Conservation (phyloP, 2,888 invertebrate species). For the Apodemia mormo region DNA sequence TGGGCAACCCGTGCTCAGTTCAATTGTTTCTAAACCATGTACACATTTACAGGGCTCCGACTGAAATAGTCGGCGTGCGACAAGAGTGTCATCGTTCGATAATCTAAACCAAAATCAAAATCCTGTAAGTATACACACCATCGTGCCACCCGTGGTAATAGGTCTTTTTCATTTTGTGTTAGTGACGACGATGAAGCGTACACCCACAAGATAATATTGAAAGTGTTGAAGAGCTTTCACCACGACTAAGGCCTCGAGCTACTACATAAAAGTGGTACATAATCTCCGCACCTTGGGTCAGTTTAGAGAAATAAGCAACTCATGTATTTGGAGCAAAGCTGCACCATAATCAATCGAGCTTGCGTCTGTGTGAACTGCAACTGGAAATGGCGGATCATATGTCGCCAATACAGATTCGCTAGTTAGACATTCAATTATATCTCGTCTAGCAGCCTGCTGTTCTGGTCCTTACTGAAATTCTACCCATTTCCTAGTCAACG, state of each 20-base stretch:
- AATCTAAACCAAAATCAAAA: not conserved
- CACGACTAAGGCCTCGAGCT: not conserved
- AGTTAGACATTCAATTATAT: not conserved
- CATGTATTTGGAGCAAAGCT: not conserved
- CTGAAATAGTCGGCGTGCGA: not conserved
- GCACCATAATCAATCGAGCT: not conserved
- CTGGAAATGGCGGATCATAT: not conserved
- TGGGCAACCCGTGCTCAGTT: no score
- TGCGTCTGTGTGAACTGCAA: not conserved
- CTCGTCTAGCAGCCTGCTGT: not conserved
- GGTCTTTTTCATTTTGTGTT: not conserved
- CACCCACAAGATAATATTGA: not conserved
- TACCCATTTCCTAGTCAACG: not conserved
- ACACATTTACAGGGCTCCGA: not conserved
- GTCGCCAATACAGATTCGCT: not conserved
- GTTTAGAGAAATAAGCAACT: not conserved
- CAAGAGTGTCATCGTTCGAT: not conserved
- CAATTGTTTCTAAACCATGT: no score
- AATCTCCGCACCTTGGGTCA: not conserved
- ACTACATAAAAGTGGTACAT: not conserved
- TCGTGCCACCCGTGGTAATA: not conserved
- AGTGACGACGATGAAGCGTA: not conserved
- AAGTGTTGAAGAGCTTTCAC: not conserved
- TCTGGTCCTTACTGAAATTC: not conserved
- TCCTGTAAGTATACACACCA: not conserved